Evolutionary conservation across 2,888 invertebrate species (phyloP).

Genomic region (Rhodophaea formosa): DNA sequence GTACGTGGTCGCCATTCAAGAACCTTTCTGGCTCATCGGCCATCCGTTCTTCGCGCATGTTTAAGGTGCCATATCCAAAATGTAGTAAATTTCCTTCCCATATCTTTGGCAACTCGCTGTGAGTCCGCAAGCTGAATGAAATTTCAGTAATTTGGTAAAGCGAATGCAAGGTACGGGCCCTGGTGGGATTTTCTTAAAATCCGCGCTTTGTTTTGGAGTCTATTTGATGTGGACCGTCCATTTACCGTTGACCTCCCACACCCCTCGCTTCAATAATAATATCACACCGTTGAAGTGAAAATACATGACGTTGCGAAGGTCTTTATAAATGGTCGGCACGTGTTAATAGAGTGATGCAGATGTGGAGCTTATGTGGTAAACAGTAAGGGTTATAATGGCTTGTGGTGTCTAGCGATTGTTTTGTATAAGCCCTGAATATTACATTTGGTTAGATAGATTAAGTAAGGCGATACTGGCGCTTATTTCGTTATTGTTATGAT

Average conservation of each 20-base stretch:
- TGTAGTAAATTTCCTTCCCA: constrained; percentile 19
- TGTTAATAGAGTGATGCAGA: constrained; percentile 39
- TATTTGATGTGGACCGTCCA: constrained; percentile 54
- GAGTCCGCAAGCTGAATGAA: constrained; percentile 76
- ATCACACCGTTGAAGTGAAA: constrained; percentile 18
- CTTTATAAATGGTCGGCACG: constrained; percentile 47
- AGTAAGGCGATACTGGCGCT: constrained; percentile 53
- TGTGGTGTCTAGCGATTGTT: constrained; percentile 31
- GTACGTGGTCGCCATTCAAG: no score
- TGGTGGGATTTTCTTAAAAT: constrained; percentile 75
- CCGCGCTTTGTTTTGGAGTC: constrained; percentile 73
- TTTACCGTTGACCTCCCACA: constrained; percentile 35
- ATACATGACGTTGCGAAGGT: constrained; percentile 36
- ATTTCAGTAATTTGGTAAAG: constrained; percentile 79
- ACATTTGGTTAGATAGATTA: constrained; percentile 61
- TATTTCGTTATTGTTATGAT: constrained; percentile 47
- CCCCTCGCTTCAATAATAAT: constrained; percentile 21
- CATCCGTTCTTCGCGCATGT: no score
- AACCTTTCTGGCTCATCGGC: no score
- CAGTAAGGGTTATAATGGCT: constrained; percentile 46
- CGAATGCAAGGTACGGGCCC: constrained; percentile 76
- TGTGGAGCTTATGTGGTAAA: constrained; percentile 37
- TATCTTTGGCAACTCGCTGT: constrained; percentile 39
- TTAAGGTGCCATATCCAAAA: constrained; percentile 35
- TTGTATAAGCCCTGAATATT: constrained; percentile 46